These are phyloP conservation scores for Protobothrops mucrosquamatus DNA, from an alignment of 2,113 vertebrate species.

Conservation along the genomic window DNA sequence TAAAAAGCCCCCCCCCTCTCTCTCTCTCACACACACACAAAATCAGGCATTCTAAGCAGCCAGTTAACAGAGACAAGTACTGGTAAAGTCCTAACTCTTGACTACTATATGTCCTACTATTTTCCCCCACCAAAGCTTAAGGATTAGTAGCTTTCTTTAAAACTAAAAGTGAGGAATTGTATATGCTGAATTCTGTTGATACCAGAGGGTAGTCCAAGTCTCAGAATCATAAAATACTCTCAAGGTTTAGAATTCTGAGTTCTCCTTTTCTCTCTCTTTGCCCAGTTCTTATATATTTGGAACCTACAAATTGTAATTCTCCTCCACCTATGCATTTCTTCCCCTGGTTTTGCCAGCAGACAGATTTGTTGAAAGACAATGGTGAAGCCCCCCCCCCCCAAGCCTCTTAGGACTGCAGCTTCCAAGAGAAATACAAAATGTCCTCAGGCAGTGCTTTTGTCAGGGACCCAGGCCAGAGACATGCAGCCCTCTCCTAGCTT, in stretches of 20 bases:
- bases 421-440: slow-evolving; percentile 8
- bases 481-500: not conserved
- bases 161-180: not conserved
- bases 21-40: not conserved
- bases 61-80: not conserved
- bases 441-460: not conserved
- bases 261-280: no score
- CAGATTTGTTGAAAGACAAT: not conserved
- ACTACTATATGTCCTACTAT: not conserved
- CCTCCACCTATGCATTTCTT: not conserved
- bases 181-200: not conserved
- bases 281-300: not conserved
- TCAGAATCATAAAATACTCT: not conserved
- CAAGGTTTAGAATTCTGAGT: no score
- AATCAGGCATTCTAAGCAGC: not conserved
- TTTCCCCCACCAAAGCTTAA: not conserved
- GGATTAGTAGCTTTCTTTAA: not conserved
- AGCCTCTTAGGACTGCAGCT: not conserved
- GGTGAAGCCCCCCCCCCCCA: not conserved
- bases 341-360: not conserved
- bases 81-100: not conserved
- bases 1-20: not conserved
- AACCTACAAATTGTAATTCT: no score
- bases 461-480: not conserved
- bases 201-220: not conserved